Evolutionary conservation across 2,888 invertebrate genomes (phyloP), one percentile per base, ranked within the genome.

Genomic region (Eurois occulta): DNA sequence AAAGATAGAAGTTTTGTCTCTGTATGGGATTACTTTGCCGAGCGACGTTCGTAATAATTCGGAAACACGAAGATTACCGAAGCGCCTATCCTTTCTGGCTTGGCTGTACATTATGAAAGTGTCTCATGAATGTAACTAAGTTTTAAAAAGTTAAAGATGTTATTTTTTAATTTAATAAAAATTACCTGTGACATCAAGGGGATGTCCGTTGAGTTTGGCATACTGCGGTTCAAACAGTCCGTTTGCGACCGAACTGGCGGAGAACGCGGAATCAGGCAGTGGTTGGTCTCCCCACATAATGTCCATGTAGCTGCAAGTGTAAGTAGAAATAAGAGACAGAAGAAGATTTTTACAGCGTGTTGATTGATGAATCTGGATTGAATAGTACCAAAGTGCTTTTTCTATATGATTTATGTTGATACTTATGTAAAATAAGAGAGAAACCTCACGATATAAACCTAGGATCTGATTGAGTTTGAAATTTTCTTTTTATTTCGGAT

Each of bases 231-330:
- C 93, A 86, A 97, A 97, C 11, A 94, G 90, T 0, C 92, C 88
- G 71, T 94, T 95, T 62, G 96, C 91, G 7, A 91, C 89, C 24
- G 97, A 97, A 80, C 97, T 98, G 21, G 98, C 97, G 77, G 94
- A 95, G 87, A 98, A 97, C 0, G 97, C 95, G 0, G 95, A 92
- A 86, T 97, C 97, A 0, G 97, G 96, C 67, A 97, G 72, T 0
- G 90, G 86, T 55, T 90, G 93, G 1, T 96, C 97, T 81, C 96
- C 97, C 88, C 97, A 96, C 82, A 97, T 91, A 4, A 95, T 79
- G 77, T 95, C 89, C 41, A 93, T 91, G 83, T 93, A 95, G 67
- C 94, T 95, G 82, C 41, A 24, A 58, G 0, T 18, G n/a, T 16
- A 80, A n/a, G 28, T 32, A n/a, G 35, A 35, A 52, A 64, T 72